Conservation (phyloP, 1,140 invertebrate genomes). For the Trachelipus rathkii region DNA sequence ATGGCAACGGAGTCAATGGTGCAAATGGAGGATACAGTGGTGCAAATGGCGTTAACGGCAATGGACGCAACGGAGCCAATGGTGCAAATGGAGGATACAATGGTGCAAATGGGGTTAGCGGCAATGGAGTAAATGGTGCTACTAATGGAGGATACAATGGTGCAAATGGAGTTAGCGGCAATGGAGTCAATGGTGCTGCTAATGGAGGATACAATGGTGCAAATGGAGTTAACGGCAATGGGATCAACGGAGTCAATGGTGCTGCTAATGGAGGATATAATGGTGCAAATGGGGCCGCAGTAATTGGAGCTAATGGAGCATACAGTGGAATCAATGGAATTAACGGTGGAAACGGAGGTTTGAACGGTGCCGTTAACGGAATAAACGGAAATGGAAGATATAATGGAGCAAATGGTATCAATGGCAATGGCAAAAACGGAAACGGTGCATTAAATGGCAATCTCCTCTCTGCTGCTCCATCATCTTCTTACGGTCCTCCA, state of each 20-base stretch:
- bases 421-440: background rate
- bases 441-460: background rate
- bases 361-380: slow-evolving; percentile 1
- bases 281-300: background rate
- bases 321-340: slow-evolving; percentile 6
- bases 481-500: slow-evolving; percentile 10
- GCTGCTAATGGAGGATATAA: too few species aligned
- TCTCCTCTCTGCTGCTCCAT: background rate
- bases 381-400: slow-evolving; percentile 3
- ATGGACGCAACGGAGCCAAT: background rate
- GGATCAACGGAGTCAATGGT: background rate
- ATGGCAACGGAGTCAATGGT: slow-evolving; percentile 14
- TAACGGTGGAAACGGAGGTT: slow-evolving; percentile 9
- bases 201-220: background rate
- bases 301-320: background rate
- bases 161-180: background rate
- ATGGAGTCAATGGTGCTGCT: background rate
- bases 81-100: background rate
- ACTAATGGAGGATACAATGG: slow-evolving; percentile 12
- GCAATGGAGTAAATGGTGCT: slow-evolving; percentile 11
- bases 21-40: slow-evolving; percentile 13
- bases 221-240: background rate
- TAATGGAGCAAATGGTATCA: slow-evolving; percentile 1
- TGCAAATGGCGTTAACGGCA: background rate
- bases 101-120: slow-evolving; percentile 16